phyloP scores from a whole-genome alignment of 2,113 vertebrate species.

The Lamprotornis superbus region DNA sequence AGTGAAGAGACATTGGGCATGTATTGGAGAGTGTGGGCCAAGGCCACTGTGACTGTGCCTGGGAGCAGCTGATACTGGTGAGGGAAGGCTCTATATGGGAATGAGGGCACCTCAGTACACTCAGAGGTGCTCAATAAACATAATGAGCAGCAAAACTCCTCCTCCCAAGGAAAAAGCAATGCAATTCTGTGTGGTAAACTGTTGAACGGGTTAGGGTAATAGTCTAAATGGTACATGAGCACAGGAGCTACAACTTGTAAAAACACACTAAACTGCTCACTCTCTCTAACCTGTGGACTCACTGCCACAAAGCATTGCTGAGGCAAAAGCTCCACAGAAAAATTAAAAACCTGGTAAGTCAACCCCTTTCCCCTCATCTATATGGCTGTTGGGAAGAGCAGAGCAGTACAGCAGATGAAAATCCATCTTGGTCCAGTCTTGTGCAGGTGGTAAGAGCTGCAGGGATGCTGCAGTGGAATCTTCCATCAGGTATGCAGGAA shows the following conservation, averaged over 20 bases:
- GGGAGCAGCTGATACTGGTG: rapidly evolving
- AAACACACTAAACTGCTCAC: not conserved
- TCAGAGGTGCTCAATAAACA: rapidly evolving
- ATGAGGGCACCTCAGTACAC: rapidly evolving
- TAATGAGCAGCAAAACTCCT: not conserved
- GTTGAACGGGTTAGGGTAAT: not conserved
- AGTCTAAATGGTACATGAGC: rapidly evolving
- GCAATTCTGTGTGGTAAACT: not conserved
- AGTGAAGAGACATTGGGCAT: not conserved
- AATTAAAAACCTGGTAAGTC: not conserved
- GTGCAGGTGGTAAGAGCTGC: not conserved
- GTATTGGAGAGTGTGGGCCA: not conserved
- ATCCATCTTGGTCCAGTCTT: not conserved
- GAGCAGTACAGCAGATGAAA: not conserved
- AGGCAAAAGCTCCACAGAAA: not conserved
- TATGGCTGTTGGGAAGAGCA: not conserved
- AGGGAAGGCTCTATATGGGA: not conserved
- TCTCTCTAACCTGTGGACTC: not conserved
- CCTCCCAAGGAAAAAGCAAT: not conserved
- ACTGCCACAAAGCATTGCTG: not conserved
- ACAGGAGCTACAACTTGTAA: not conserved
- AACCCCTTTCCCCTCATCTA: rapidly evolving
- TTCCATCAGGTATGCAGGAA: not conserved
- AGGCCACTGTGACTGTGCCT: not conserved
- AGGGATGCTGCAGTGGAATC: not conserved